Percentiles rank a stretch among this genome's conserved stretches.
Evolutionary conservation across 2,113 vertebrate genomes (phyloP).

Genomic region (Dolichotis patagonum): DNA sequence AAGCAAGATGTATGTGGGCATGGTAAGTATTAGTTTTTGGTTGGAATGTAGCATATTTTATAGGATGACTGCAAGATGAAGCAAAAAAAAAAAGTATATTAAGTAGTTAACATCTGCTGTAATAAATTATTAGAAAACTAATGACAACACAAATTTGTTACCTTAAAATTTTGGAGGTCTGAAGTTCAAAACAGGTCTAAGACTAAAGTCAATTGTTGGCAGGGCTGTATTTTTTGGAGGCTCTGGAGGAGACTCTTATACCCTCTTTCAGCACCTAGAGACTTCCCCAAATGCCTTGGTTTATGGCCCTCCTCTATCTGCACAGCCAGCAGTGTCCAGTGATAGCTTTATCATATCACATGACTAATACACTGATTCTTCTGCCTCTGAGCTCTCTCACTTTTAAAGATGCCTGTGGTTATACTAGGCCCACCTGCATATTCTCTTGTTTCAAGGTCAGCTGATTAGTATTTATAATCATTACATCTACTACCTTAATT

Average conservation of each 20-base stretch:
- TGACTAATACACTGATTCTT: neutral
- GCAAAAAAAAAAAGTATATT: neutral
- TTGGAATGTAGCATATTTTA: constrained; percentile 27
- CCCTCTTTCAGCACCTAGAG: neutral
- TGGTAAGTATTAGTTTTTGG: neutral
- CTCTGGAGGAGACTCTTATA: neutral
- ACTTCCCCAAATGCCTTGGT: neutral
- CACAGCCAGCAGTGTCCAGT: neutral
- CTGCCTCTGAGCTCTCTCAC: neutral
- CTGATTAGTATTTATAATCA: neutral
- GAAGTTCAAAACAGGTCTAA: neutral
- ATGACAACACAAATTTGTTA: neutral
- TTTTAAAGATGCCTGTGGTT: neutral
- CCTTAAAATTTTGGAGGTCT: neutral
- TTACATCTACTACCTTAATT: neutral
- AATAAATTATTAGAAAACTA: constrained; percentile 32
- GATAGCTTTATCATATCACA: neutral
- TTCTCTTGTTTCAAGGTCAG: constrained; percentile 14
- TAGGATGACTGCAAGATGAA: neutral
- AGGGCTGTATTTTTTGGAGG: neutral
- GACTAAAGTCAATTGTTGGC: neutral
- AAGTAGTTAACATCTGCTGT: neutral
- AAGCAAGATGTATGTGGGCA: neutral
- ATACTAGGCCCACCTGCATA: neutral
- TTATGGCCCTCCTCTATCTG: neutral